Evolutionary conservation across 2,888 invertebrate species (phyloP).

Genomic region (Eristalis arbustorum): DNA sequence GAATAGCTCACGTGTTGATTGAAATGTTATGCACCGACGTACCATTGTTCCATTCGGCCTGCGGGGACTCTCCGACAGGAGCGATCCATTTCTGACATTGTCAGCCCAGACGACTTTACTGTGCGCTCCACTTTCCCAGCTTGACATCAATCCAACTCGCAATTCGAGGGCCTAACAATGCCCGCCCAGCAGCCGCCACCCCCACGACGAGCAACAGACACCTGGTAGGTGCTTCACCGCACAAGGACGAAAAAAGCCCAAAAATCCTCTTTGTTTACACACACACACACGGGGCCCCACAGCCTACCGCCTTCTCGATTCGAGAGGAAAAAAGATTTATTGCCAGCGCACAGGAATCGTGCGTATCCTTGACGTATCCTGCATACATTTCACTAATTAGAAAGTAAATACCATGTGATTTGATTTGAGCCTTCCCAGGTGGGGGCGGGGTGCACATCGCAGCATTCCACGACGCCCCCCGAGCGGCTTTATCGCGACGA

Average conservation of each 20-base stretch:
- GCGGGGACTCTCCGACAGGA: background rate
- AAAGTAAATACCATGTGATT: conserved; percentile 65
- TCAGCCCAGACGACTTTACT: background rate
- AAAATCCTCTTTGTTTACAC: background rate
- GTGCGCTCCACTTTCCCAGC: background rate
- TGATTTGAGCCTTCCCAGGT: conserved; percentile 29
- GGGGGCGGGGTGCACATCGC: background rate
- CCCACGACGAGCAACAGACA: background rate
- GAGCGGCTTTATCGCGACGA: background rate
- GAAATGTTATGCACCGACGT: background rate
- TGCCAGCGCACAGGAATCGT: background rate
- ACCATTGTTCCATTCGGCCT: background rate
- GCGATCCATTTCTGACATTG: background rate
- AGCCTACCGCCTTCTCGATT: background rate
- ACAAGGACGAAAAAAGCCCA: background rate
- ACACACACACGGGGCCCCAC: background rate
- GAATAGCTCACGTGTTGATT: background rate
- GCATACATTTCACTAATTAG: conserved; percentile 64
- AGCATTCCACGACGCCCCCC: background rate
- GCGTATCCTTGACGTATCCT: background rate
- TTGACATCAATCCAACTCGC: background rate
- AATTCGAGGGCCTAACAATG: background rate
- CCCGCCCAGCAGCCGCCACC: background rate
- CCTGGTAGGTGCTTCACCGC: background rate
- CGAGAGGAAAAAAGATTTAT: conserved; percentile 24